A percentile compares a stretch with the other conserved stretches of the same genome.
These are phyloP conservation scores for Cephus nigrinus DNA, from an alignment of 2,888 invertebrate species.

Conservation along the genomic window DNA sequence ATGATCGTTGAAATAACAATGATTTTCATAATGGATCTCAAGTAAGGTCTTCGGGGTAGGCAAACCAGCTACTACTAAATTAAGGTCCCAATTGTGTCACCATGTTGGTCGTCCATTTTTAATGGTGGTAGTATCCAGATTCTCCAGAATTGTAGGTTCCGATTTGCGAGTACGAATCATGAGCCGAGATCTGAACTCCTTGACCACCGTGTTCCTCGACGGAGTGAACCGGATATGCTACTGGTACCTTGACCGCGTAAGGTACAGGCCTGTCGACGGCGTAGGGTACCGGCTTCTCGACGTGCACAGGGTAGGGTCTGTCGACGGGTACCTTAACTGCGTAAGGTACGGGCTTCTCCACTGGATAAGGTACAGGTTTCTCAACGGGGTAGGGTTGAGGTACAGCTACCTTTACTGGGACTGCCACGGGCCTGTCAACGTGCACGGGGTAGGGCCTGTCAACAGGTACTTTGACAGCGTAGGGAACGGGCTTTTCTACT, in stretches of 20 bases:
- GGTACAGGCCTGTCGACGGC: conserved; percentile 52
- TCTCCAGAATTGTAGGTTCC: not conserved
- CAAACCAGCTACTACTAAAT: not conserved
- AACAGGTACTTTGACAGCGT: conserved; percentile 73
- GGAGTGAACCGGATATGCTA: conserved; percentile 65
- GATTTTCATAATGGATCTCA: not conserved
- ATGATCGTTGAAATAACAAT: not conserved
- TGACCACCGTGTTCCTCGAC: conserved; percentile 44
- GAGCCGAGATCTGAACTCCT: not conserved
- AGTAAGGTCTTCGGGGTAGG: not conserved
- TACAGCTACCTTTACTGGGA: conserved; percentile 71
- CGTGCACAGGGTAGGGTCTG: conserved; percentile 74
- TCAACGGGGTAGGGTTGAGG: conserved; percentile 74
- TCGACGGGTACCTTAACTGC: conserved; percentile 77
- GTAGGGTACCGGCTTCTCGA: conserved; percentile 50
- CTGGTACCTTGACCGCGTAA: conserved; percentile 71
- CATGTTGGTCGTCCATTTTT: not conserved
- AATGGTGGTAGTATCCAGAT: not conserved
- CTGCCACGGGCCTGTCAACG: conserved; percentile 68
- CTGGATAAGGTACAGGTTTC: conserved; percentile 74
- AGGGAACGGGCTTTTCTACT: conserved; percentile 74
- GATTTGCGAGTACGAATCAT: not conserved
- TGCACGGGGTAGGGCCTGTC: conserved; percentile 73
- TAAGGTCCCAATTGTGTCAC: not conserved
- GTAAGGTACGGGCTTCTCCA: conserved; percentile 72